These are phyloP conservation scores for Notiomystis cincta DNA, from an alignment of 2,113 vertebrate species.

Conservation along the genomic window DNA sequence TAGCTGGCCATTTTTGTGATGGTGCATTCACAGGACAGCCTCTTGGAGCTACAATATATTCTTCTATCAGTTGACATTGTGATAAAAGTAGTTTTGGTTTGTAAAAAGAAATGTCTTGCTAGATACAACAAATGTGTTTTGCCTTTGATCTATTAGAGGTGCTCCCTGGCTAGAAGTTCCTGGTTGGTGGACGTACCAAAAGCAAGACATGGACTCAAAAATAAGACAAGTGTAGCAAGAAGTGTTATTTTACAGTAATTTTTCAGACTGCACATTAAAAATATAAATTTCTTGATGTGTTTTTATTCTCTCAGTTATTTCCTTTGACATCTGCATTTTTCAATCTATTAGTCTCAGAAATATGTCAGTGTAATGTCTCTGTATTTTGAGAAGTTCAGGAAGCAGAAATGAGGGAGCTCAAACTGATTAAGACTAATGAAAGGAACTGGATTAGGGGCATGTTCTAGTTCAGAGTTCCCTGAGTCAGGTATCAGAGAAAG, in stretches of 20 bases:
- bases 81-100: not conserved
- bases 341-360: not conserved
- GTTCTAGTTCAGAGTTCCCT: not conserved
- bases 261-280: not conserved
- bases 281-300: not conserved
- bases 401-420: not conserved
- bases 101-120: not conserved
- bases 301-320: not conserved
- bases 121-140: not conserved
- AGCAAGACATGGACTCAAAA: not conserved
- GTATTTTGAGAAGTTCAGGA: not conserved
- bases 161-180: not conserved
- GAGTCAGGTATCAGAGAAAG: not conserved
- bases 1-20: not conserved
- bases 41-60: not conserved
- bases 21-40: not conserved
- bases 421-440: not conserved
- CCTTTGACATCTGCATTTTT: not conserved
- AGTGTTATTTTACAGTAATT: not conserved
- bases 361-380: not conserved
- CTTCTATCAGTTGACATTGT: not conserved
- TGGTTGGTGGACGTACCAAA: not conserved
- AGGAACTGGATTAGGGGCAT: not conserved
- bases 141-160: not conserved
- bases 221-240: not conserved